Percentiles rank a stretch among this genome's conserved stretches.
Evolutionary conservation across 2,888 invertebrate genomes (phyloP).

Genomic region (Phrixothrix hirtus): DNA sequence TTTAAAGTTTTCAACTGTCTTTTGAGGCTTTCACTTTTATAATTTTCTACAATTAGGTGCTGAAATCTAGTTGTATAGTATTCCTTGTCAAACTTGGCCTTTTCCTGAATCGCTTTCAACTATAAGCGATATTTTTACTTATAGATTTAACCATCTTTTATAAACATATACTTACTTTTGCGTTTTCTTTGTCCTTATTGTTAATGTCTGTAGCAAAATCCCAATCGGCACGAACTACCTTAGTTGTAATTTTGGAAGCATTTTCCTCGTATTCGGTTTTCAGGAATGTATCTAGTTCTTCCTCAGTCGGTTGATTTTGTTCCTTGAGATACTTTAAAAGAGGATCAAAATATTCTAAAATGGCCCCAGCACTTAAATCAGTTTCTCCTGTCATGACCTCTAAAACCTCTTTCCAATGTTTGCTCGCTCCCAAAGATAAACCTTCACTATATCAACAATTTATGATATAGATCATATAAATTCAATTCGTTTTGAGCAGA

Average conservation of each 20-base stretch:
- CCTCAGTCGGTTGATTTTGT: conserved; percentile 44
- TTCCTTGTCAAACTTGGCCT: conserved; percentile 49
- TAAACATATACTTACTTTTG: conserved; percentile 33
- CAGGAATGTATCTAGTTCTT: conserved; percentile 36
- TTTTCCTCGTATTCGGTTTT: conserved; percentile 38
- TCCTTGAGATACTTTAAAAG: conserved; percentile 57
- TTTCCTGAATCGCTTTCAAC: conserved; percentile 38
- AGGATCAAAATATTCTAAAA: conserved; percentile 64
- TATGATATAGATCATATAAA: not conserved
- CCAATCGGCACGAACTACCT: conserved; percentile 48
- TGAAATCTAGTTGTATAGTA: conserved; percentile 52
- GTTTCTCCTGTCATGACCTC: conserved; percentile 61
- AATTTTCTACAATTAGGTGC: conserved; percentile 47
- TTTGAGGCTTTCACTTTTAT: conserved; percentile 50
- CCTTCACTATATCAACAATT: conserved; percentile 54
- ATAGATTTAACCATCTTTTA: not conserved
- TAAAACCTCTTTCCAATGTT: conserved; percentile 63
- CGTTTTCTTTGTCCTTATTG: conserved; percentile 39
- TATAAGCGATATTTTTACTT: not conserved
- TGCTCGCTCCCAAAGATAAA: conserved; percentile 56
- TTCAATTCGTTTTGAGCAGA: not conserved
- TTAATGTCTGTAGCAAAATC: conserved; percentile 49
- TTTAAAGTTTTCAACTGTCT: conserved; percentile 56
- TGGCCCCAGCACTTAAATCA: conserved; percentile 59
- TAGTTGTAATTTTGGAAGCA: conserved; percentile 44